Percentiles rank a stretch among this genome's conserved stretches.
phyloP scores from a whole-genome alignment of 2,113 vertebrate species.

The Syngnathus floridae region DNA sequence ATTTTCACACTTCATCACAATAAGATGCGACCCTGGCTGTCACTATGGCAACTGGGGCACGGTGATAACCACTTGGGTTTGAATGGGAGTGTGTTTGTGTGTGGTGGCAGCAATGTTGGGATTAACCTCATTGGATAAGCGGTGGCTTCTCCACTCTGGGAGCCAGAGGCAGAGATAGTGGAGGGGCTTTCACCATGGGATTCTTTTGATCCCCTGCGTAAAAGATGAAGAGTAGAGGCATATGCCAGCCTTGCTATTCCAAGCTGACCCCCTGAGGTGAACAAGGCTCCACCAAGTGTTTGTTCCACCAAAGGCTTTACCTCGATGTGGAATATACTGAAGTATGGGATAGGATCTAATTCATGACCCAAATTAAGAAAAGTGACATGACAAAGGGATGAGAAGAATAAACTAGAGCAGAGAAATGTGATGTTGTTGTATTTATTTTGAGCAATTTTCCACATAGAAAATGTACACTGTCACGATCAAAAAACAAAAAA shows the following conservation, averaged over 20 bases:
- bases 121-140: slow-evolving; percentile 24
- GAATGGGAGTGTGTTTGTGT: slow-evolving; percentile 6
- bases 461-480: background rate
- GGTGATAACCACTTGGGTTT: slow-evolving; percentile 27
- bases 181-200: slow-evolving; percentile 26
- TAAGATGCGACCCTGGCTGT: slow-evolving; percentile 28
- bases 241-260: slow-evolving; percentile 12
- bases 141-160: slow-evolving; percentile 12
- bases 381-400: background rate
- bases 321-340: background rate
- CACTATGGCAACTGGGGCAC: slow-evolving; percentile 54
- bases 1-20: slow-evolving; percentile 40
- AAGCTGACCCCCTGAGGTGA: background rate
- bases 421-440: background rate
- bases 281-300: background rate
- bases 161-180: slow-evolving; percentile 15
- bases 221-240: slow-evolving; percentile 8
- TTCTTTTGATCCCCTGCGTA: slow-evolving; percentile 15
- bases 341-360: background rate
- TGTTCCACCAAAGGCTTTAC: background rate
- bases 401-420: background rate
- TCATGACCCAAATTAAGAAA: background rate
- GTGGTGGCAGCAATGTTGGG: slow-evolving; percentile 18
- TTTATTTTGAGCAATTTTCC: background rate
- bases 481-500: no score